Evolutionary conservation across 2,888 invertebrate genomes (phyloP).

Genomic region (Steinernema carpocapsae): DNA sequence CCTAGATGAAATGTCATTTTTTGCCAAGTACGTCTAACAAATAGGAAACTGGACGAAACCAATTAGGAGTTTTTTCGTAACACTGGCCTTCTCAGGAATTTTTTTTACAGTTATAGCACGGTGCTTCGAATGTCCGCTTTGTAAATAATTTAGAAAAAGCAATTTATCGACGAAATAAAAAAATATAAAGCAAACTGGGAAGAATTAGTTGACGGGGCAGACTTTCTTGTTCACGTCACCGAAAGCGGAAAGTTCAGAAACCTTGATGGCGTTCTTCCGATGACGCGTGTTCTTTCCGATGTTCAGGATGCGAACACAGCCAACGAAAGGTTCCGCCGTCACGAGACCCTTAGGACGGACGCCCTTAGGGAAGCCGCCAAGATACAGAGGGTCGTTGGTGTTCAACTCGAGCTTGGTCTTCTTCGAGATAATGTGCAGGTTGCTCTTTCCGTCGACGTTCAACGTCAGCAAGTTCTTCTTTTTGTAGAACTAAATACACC

Average conservation of each 20-base stretch:
- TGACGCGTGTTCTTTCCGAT: constrained; percentile 56
- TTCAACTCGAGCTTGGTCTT: constrained; percentile 78
- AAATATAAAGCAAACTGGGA: background rate
- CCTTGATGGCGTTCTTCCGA: constrained; percentile 45
- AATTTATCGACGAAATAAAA: background rate
- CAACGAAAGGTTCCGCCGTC: constrained; percentile 64
- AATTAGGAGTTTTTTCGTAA: too few relatives aligned
- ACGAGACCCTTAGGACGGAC: constrained; percentile 56
- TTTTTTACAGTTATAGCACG: background rate
- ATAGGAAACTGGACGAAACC: background rate
- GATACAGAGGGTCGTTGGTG: constrained; percentile 83
- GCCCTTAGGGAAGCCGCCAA: constrained; percentile 82
- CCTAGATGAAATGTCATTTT: constrained; percentile 68
- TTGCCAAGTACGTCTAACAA: constrained; percentile 67
- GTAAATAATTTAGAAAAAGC: background rate
- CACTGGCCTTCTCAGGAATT: too few relatives aligned
- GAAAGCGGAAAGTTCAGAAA: constrained; percentile 43
- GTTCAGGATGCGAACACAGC: constrained; percentile 62
- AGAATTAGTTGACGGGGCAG: constrained; percentile 63
- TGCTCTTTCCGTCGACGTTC: constrained; percentile 82
- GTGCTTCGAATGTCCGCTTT: background rate
- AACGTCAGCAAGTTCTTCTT: constrained; percentile 87
- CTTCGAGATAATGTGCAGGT: constrained; percentile 76
- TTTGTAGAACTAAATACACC: constrained; percentile 77
- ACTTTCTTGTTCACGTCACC: constrained; percentile 58